Evolutionary conservation across 2,113 vertebrate genomes (phyloP), one percentile per base, ranked within the genome.

Genomic region (Ictalurus furcatus): DNA sequence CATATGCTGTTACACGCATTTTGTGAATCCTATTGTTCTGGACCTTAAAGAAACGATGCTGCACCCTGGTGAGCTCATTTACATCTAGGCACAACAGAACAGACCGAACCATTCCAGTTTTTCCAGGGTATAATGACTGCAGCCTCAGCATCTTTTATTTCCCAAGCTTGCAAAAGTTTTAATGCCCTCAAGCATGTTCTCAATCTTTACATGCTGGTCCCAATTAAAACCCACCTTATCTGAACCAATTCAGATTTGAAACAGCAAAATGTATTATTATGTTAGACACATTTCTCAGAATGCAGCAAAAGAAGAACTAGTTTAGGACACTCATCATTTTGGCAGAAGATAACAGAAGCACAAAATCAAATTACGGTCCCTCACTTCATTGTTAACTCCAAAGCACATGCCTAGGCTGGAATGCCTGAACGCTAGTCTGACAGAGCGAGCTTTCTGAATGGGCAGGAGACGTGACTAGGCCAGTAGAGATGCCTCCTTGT

Each of bases 11-110:
- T 84, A 81, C 37, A 79, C 17, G 16, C 44, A 21, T n/a, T 76
- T 83, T 73, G 71, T 23, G 52, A 82, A 28, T 44, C 59, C 44
- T 74, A 65, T 82, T 85, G 61, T 71, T 90, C 54, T 87, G 78
- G 78, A 59, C 34, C 25, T 40, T 67, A 67, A 48, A 58, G 61
- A 80, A 85, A 48, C n/a, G 56, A n/a, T 13, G 12, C 61, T 59
- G 40, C 65, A 76, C 52, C 69, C 69, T 84, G 8, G 0, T 7
- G 78, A 88, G 56, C 69, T 52, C 21, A 54, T 83, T 71, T 40
- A 82, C 52, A 83, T 83, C 52, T 34, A n/a, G 6, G 63, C 11
- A 67, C 79, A 71, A 37, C 23, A 73, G 8, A 58, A 59, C 79
- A 44, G 63, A 73, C 13, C 11, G 56, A 81, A 37, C 23, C 30